Evolutionary conservation across 2,113 vertebrate genomes (phyloP).

Genomic region (Pogonocichla stellata): DNA sequence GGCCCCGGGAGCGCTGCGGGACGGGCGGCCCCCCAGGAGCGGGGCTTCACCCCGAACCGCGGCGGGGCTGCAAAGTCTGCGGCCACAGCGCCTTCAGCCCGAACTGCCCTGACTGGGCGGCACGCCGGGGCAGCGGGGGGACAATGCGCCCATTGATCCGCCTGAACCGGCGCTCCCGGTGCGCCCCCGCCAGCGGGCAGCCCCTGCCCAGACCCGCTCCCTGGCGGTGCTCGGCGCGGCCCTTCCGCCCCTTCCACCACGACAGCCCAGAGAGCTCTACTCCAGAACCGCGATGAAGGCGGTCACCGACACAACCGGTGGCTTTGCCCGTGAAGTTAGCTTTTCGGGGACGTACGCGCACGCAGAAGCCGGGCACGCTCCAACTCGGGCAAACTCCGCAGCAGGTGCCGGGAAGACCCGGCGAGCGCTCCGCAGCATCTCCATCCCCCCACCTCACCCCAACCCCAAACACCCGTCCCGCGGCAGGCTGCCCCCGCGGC

Average conservation of each 20-base stretch:
- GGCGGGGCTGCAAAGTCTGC: neutral
- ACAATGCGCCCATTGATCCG: neutral
- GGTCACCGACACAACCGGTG: fast-evolving
- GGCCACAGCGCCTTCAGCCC: neutral
- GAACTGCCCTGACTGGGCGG: neutral
- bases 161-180: neutral
- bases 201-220: neutral
- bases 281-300: too few species aligned
- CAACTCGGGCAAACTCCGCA: neutral
- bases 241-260: neutral
- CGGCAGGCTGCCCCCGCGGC: neutral
- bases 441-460: neutral
- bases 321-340: neutral
- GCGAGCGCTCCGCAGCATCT: neutral
- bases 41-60: neutral
- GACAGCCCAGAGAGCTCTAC: neutral
- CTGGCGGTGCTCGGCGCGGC: neutral
- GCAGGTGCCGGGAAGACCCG: neutral
- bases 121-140: neutral
- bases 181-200: neutral
- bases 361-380: neutral
- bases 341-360: neutral
- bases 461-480: neutral
- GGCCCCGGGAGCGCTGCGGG: neutral
- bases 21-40: neutral